A percentile compares a stretch with the other conserved stretches of the same genome.
These are phyloP conservation scores for Brotogeris chrysoptera DNA, from an alignment of 2,797 vertebrate genomes.

Conservation along the genomic window DNA sequence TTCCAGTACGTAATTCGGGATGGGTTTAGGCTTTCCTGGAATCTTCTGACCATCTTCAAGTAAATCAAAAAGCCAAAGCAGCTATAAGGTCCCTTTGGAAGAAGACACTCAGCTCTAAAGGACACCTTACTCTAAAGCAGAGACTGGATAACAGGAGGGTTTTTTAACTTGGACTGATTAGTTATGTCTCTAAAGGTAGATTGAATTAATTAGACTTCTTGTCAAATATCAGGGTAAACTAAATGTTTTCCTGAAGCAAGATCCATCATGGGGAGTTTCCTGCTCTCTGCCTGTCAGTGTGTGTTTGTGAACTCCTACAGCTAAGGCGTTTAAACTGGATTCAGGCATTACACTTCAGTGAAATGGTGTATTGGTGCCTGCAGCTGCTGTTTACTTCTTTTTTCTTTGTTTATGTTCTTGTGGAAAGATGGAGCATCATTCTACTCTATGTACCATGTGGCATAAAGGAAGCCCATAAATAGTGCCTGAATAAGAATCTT, in stretches of 20 bases:
- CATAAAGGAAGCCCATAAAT: not conserved
- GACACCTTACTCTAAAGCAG: not conserved
- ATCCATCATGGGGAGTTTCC: not conserved
- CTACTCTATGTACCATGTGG: not conserved
- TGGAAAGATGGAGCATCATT: not conserved
- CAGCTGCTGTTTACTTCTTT: conserved; percentile 18
- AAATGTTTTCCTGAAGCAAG: not conserved
- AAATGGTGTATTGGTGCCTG: not conserved
- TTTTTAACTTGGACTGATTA: not conserved
- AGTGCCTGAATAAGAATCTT: not conserved
- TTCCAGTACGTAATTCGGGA: not conserved
- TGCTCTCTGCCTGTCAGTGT: not conserved
- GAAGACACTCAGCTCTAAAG: not conserved
- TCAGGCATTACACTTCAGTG: not conserved
- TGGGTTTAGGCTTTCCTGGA: not conserved
- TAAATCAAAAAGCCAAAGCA: not conserved
- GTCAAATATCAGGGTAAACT: not conserved
- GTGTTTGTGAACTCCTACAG: not conserved
- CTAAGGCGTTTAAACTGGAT: not conserved
- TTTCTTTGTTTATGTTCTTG: not conserved
- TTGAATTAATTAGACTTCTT: not conserved
- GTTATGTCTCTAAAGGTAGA: not conserved
- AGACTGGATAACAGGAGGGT: not conserved
- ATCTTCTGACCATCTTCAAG: not conserved
- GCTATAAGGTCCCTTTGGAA: not conserved